Percentiles rank a stretch among this genome's conserved stretches.
Evolutionary conservation across 2,888 invertebrate genomes (phyloP).

Genomic region (Neoascia interrupta): DNA sequence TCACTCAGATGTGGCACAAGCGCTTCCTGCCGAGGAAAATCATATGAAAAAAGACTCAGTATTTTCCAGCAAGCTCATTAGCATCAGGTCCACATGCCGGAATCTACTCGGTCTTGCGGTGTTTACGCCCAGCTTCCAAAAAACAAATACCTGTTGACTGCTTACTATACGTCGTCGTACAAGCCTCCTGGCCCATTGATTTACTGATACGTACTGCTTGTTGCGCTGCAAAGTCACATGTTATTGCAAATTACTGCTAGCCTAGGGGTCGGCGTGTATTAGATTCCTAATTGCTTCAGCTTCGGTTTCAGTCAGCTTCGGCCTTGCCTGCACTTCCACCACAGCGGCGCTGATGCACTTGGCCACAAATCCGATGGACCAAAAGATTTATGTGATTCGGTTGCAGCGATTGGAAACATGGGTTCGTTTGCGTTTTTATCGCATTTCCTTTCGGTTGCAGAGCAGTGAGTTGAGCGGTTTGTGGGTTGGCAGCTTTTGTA

Average conservation of each 20-base stretch:
- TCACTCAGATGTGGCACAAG: slow-evolving; percentile 1
- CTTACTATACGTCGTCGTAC: no score
- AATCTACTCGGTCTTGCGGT: not conserved
- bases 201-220: slow-evolving; percentile 50
- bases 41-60: not conserved
- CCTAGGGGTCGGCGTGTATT: slow-evolving; percentile 39
- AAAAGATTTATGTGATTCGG: slow-evolving; percentile 53
- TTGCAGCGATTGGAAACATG: slow-evolving; percentile 37
- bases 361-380: slow-evolving; percentile 30
- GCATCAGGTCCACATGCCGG: slow-evolving; percentile 3
- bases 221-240: slow-evolving; percentile 31
- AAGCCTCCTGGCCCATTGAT: slow-evolving; percentile 45
- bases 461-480: slow-evolving; percentile 13
- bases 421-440: slow-evolving; percentile 30
- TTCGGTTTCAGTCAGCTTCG: slow-evolving; percentile 18
- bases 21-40: not conserved
- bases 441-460: slow-evolving; percentile 23
- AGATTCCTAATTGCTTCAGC: slow-evolving; percentile 54
- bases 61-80: slow-evolving; percentile 40
- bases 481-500: slow-evolving; percentile 20
- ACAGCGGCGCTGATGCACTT: slow-evolving; percentile 26
- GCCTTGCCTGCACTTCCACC: slow-evolving; percentile 31
- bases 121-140: slow-evolving; percentile 11
- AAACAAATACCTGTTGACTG: slow-evolving; percentile 56
- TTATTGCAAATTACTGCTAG: slow-evolving; percentile 47